Conservation (phyloP, 2,888 invertebrate genomes). For the Nipponacmea schrenckii region DNA sequence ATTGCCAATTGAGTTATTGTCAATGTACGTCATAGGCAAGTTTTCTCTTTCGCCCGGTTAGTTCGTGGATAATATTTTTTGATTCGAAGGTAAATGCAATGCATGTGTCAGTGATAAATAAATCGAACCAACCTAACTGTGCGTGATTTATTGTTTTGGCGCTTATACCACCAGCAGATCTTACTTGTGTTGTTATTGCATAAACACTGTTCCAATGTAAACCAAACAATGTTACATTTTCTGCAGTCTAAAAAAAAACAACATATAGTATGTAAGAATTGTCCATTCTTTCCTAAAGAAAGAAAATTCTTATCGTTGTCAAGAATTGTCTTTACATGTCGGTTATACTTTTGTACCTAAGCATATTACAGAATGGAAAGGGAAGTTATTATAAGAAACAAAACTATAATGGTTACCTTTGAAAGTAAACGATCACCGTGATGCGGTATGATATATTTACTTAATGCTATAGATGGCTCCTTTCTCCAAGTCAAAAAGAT, state of each 20-base stretch:
- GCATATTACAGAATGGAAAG: too few relatives aligned
- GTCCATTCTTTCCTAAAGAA: neutral
- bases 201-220: slow-evolving; percentile 34
- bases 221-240: slow-evolving; percentile 16
- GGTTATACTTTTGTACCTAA: too few relatives aligned
- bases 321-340: too few relatives aligned
- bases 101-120: neutral
- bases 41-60: too few relatives aligned
- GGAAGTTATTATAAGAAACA: too few relatives aligned
- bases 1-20: too few relatives aligned
- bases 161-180: slow-evolving; percentile 31
- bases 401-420: slow-evolving; percentile 14
- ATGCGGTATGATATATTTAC: slow-evolving; percentile 26
- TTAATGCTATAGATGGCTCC: slow-evolving; percentile 24
- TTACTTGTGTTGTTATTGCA: slow-evolving; percentile 24
- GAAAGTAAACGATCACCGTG: slow-evolving; percentile 12
- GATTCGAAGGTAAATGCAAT: too few relatives aligned
- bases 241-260: slow-evolving; percentile 15
- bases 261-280: neutral
- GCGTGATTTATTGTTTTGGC: slow-evolving; percentile 15
- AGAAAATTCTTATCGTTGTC: too few relatives aligned
- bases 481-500: slow-evolving; percentile 25
- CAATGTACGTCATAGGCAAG: too few relatives aligned
- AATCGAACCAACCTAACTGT: slow-evolving; percentile 25
- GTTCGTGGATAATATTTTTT: too few relatives aligned